These are phyloP conservation scores for Intellagama lesueurii DNA, from an alignment of 2,797 vertebrate species.

Conservation along the genomic window DNA sequence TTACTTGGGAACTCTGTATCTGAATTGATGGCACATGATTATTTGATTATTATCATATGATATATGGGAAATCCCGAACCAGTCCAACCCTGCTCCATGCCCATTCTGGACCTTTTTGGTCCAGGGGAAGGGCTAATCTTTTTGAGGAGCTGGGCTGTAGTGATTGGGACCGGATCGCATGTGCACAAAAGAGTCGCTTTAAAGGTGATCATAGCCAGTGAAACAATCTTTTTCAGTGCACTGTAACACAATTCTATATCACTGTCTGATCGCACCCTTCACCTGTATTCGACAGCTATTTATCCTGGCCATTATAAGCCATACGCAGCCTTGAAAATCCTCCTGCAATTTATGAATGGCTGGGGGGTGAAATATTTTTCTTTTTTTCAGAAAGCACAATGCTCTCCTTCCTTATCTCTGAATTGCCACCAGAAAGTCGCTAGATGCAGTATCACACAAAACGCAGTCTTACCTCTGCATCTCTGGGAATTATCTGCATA, in stretches of 20 bases:
- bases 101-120: neutral
- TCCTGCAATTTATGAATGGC: neutral
- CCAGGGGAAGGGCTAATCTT: too few species aligned
- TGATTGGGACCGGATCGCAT: too few species aligned
- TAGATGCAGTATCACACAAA: fast-evolving
- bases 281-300: neutral
- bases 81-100: neutral
- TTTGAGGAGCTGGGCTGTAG: too few species aligned
- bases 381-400: neutral
- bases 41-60: too few species aligned
- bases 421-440: neutral
- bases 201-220: too few species aligned
- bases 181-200: neutral
- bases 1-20: too few species aligned
- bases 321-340: neutral
- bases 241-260: too few species aligned
- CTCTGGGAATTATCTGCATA: conserved; percentile 77
- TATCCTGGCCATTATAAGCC: neutral
- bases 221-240: too few species aligned
- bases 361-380: neutral
- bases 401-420: neutral
- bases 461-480: conserved; percentile 85
- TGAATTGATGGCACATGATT: neutral
- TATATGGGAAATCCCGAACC: neutral
- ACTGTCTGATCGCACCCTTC: too few species aligned